A percentile compares a stretch with the other conserved stretches of the same genome.
Conservation (phyloP, 2,888 invertebrate genomes). For the Melanostoma scalare region DNA sequence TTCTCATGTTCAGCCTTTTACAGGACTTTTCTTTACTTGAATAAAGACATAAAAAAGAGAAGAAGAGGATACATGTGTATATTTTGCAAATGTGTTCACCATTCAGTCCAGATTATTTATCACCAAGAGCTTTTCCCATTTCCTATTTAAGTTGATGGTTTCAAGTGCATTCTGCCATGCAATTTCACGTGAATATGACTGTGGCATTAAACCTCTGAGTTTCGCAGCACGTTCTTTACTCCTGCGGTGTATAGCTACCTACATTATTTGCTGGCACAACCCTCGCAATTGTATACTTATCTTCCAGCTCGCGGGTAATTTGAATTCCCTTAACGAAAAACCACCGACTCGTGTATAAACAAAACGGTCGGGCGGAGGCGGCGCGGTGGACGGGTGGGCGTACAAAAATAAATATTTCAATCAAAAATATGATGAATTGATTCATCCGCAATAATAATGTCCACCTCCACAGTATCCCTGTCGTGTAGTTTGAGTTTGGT, state of each 20-base stretch:
- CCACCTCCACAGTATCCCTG: slow-evolving; percentile 13
- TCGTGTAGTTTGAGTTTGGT: neutral
- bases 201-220: neutral
- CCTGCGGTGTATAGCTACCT: neutral
- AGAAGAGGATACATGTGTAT: no score
- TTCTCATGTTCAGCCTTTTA: neutral
- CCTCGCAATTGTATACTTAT: slow-evolving; percentile 15
- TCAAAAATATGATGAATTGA: slow-evolving; percentile 69
- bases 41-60: no score
- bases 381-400: neutral
- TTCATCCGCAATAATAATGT: slow-evolving; percentile 66
- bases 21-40: neutral
- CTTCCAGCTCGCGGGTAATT: slow-evolving; percentile 25
- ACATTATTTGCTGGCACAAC: neutral
- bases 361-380: slow-evolving; percentile 7
- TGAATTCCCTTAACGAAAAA: slow-evolving; percentile 54
- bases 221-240: neutral
- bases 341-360: slow-evolving; percentile 23
- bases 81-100: no score
- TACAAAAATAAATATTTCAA: slow-evolving; percentile 61
- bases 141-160: slow-evolving; percentile 4
- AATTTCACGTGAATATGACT: neutral
- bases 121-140: neutral
- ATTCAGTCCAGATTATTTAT: neutral
- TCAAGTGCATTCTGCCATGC: neutral